Conservation (phyloP, 2,797 vertebrate genomes). For the Rhinoraja longicauda region DNA sequence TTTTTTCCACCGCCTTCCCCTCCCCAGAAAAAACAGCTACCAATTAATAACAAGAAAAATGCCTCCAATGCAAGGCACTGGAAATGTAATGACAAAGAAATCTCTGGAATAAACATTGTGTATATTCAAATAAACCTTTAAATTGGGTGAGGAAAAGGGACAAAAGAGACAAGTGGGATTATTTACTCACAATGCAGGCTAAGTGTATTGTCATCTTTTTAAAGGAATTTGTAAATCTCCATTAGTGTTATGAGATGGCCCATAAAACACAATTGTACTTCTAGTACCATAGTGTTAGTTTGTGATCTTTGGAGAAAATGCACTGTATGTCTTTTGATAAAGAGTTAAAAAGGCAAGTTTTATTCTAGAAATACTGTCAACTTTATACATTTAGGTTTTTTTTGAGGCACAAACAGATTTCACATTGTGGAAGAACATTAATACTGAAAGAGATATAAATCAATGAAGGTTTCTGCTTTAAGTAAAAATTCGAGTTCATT, state of each 20-base stretch:
- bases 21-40: neutral
- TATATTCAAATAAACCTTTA: neutral
- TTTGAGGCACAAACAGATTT: neutral
- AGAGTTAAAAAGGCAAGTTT: neutral
- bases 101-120: neutral
- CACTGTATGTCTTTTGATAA: conserved; percentile 5
- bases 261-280: neutral
- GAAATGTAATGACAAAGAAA: neutral
- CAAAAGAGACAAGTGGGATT: neutral
- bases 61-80: neutral
- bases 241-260: neutral
- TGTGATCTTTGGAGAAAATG: conserved; percentile 14
- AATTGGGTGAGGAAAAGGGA: neutral
- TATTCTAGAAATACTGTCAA: neutral
- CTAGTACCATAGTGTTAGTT: neutral
- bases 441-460: no score
- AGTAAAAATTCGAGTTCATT: neutral
- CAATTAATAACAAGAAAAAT: neutral
- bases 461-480: neutral
- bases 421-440: neutral
- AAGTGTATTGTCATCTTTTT: neutral
- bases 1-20: neutral
- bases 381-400: neutral
- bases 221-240: neutral
- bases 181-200: neutral